phyloP scores from a whole-genome alignment of 1,140 invertebrate species.

The Solen grandis region DNA sequence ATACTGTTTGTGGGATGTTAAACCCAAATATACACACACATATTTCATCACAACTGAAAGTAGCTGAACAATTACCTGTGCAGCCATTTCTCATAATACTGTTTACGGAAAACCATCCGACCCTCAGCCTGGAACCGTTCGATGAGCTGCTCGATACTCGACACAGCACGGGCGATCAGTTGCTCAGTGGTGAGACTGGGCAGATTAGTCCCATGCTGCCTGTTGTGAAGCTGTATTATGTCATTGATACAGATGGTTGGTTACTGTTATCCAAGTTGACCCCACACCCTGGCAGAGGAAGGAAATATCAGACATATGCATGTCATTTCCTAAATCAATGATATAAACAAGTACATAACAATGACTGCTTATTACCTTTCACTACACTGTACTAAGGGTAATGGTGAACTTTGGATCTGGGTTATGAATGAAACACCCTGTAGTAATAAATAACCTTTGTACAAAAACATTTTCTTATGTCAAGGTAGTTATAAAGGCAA shows the following conservation, averaged over 20 bases:
- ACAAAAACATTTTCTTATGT: too few relatives aligned
- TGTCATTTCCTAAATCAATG: too few relatives aligned
- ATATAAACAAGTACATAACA: too few relatives aligned
- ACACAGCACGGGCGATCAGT: slow-evolving; percentile 82
- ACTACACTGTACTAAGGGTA: background rate
- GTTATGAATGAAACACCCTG: background rate
- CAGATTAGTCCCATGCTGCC: slow-evolving; percentile 53
- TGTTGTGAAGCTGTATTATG: slow-evolving; percentile 80
- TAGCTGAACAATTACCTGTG: slow-evolving; percentile 85
- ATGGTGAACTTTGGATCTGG: background rate
- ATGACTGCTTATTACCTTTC: background rate
- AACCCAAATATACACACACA: too few relatives aligned
- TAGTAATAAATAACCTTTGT: background rate
- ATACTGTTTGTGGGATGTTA: too few relatives aligned
- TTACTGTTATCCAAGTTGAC: slow-evolving; percentile 93
- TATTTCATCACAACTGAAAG: background rate
- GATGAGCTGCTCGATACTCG: slow-evolving; percentile 89
- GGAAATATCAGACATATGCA: too few relatives aligned
- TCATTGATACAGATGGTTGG: slow-evolving; percentile 95
- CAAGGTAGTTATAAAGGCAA: too few relatives aligned
- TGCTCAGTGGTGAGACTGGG: slow-evolving; percentile 72
- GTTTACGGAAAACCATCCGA: slow-evolving; percentile 86
- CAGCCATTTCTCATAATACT: slow-evolving; percentile 95
- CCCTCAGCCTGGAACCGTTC: slow-evolving; percentile 85
- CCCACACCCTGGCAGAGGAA: slow-evolving; percentile 82